Base-by-base conservation (phyloP, 2,797 vertebrate species). In the Epinephelus malabaricus region DNA sequence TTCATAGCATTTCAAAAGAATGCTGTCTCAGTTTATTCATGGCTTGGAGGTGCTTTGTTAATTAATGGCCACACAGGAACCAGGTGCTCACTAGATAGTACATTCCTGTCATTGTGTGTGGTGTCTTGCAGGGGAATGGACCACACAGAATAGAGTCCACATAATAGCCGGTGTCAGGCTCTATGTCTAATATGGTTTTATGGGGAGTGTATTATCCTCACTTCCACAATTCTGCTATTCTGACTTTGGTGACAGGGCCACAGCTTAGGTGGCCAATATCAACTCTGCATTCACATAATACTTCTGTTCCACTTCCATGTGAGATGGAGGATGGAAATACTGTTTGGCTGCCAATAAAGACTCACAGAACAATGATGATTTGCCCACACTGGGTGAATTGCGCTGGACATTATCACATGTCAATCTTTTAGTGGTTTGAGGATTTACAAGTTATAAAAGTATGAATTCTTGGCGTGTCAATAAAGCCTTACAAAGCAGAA, bases 391-490 rank as follows among this genome's bases (percentile, higher is more conserved):
- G 51, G 58, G 27, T 3, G 17, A 75, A 65, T 88, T 86, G 59
- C 70, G 11, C 65, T 85, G 69, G 70, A 78, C 71, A 51, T 81
- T 66, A 76, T 85, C 47, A 76, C 58, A 55, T 79, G 69, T 72
- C 58, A 43, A 50, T 69, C 40, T 55, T 34, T 69, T 54, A n/a
- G 82, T 30, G n/a, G 53, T 80, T 81, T 78, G 40, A 38, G 82
- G 54, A 84, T 86, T 76, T 79, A 69, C 10, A 76, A 81, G 54
- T 75, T 70, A 63, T 83, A 51, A 62, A 84, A 49, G 17, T 70
- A 68, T 78, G 55, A 73, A 74, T 81, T 88, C 47, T 86, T 91
- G 84, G 82, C 73, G 62, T 43, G 27, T 47, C 30, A 82, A 30
- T 70, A 79, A 83, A 84, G 60, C 43, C 13, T 14, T 47, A 58